Conservation (phyloP, 2,888 invertebrate species). For the Acleris holmiana region DNA sequence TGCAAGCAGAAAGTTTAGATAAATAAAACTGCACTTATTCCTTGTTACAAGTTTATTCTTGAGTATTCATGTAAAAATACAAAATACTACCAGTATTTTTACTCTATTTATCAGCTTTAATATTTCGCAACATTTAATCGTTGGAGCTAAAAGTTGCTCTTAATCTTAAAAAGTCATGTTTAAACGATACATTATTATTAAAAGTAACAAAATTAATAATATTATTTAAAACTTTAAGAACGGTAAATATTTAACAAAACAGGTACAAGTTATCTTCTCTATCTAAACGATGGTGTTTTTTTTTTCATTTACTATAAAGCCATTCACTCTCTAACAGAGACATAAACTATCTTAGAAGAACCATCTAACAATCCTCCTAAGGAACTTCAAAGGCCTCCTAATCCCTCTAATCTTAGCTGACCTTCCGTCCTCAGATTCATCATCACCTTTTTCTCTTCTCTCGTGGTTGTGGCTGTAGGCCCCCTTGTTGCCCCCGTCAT, state of each 20-base stretch:
- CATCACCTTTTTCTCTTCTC: conserved; percentile 49
- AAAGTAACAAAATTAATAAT: no score
- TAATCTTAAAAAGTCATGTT: no score
- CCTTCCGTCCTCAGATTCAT: conserved; percentile 45
- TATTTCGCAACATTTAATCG: no score
- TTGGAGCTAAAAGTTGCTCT: no score
- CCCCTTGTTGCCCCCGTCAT: conserved; percentile 76
- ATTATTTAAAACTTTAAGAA: not conserved
- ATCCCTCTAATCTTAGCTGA: conserved; percentile 52
- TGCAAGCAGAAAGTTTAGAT: conserved; percentile 19
- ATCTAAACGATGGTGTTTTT: no score
- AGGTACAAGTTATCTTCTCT: no score
- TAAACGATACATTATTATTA: not conserved
- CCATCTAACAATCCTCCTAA: conserved; percentile 59
- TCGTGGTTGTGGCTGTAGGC: conserved; percentile 71
- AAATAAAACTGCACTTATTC: conserved; percentile 28
- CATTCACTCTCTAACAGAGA: not conserved
- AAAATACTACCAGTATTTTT: not conserved
- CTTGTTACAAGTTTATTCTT: conserved; percentile 25
- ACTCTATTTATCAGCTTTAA: no score
- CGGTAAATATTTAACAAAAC: no score
- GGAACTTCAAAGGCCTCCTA: conserved; percentile 57
- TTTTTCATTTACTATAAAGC: no score
- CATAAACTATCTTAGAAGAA: conserved; percentile 48
- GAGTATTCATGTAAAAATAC: not conserved